Conservation (phyloP, 92 coral and sea anemone species). For the Palythoa grandiflora region DNA sequence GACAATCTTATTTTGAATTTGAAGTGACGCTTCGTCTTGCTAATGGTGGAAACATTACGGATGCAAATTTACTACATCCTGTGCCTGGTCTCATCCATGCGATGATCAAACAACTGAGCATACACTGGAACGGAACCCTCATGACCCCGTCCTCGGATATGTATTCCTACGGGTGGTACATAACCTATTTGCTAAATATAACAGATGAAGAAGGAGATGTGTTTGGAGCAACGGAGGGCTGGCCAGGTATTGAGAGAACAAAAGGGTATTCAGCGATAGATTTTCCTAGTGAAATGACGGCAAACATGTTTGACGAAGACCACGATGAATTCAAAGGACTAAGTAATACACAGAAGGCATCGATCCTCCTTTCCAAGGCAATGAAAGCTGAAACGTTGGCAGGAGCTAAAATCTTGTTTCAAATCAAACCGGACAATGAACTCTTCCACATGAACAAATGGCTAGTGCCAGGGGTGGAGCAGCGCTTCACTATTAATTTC, state of each 20-base stretch:
- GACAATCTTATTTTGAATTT: neutral
- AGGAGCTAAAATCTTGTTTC: neutral
- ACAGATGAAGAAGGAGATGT: neutral
- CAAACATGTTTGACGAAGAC: neutral
- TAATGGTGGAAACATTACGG: neutral
- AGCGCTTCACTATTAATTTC: neutral
- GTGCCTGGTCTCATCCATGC: neutral
- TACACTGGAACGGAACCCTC: neutral
- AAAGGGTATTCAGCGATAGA: neutral
- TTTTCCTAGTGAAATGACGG: neutral
- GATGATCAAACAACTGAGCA: neutral
- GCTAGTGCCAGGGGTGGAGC: neutral
- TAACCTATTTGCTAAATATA: neutral
- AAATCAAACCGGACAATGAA: neutral
- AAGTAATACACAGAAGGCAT: neutral
- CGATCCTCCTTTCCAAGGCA: neutral
- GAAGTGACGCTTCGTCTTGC: neutral
- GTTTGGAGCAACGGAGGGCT: neutral
- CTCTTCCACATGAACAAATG: neutral
- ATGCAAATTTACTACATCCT: neutral
- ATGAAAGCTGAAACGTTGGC: neutral
- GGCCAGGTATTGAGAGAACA: neutral
- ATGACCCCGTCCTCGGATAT: neutral
- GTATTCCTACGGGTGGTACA: neutral
- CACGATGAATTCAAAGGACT: neutral